phyloP scores from a whole-genome alignment of 2,888 invertebrate species.

The Kryphioiulus occultus region DNA sequence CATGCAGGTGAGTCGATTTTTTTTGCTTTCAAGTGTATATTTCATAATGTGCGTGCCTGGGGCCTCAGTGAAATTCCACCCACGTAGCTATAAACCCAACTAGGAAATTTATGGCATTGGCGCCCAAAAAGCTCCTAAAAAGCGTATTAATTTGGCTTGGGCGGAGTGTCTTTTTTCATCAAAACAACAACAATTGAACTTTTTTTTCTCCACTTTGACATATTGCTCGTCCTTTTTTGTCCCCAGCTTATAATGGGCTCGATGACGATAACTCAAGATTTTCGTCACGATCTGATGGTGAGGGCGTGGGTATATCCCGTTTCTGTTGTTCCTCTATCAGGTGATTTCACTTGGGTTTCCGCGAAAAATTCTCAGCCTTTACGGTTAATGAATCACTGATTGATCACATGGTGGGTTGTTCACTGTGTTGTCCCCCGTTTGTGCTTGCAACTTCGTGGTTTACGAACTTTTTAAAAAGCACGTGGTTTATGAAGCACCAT shows the following conservation, averaged over 20 bases:
- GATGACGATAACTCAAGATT: conserved; percentile 31
- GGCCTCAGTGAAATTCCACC: background rate
- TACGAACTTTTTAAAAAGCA: too few species aligned
- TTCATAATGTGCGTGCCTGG: conserved; percentile 19
- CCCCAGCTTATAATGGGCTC: background rate
- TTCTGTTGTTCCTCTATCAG: background rate
- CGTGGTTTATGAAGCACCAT: too few species aligned
- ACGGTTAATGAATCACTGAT: background rate
- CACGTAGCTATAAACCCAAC: background rate
- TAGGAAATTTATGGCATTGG: background rate
- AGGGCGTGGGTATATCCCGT: background rate
- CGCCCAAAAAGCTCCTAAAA: conserved; percentile 13
- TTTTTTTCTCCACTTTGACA: background rate
- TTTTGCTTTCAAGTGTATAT: too few species aligned
- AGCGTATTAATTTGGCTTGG: conserved; percentile 39
- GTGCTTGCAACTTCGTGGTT: too few species aligned
- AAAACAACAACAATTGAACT: conserved; percentile 33
- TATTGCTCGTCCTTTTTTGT: background rate
- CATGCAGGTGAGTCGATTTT: too few species aligned
- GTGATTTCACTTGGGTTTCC: background rate
- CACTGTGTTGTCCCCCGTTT: too few species aligned
- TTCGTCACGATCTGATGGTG: background rate
- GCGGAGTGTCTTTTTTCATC: conserved; percentile 38
- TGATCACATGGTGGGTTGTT: background rate
- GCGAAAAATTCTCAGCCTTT: background rate